Base-by-base conservation (phyloP, 1,140 invertebrate genomes). In the Ericerus pela region DNA sequence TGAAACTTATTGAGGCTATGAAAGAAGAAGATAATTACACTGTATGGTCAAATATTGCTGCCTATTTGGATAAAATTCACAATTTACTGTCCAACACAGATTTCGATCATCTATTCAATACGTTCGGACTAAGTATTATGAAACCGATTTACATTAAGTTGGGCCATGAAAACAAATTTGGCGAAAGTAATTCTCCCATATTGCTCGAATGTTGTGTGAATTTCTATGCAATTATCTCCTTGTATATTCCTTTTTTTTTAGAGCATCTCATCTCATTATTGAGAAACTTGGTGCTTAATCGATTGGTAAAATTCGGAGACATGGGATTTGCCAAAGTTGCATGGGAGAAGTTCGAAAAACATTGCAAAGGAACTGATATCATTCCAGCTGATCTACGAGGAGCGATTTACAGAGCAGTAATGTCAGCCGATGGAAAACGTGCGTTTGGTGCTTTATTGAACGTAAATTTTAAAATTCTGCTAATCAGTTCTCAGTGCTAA, bases 41-140 rank as follows among this genome's bases (percentile, higher is more conserved):
- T 0, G 91, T 95, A 0, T 96, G 91, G 91, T 84, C 77, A 1
- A 85, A 82, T 11, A 84, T 96, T 58, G 76, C 78, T n/a, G 84
- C 81, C 63, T 83, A 80, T 62, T 66, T 94, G 18, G 74, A 78
- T 1, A 88, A 84, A 66, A 71, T 95, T 14, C 76, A 78, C n/a
- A 72, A 80, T 3, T 71, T 95, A 30, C 76, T 83, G 58, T 82
- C 84, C 1, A 81, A 91, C 68, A 84, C 88, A 0, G 80, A 87
- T 14, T 76, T 79, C 43, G 76, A 82, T 59, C 76, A 81, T 20
- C 70, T 76, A 4, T 88, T 88, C 59, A 82, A 85, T 61, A 71
- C 74, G 26, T 95, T 81, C 63, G 81, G 81, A 8, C 71, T 79
- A 6, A 72, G 76, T 33, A 68, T 95, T 2, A 79, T 87, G 58